Evolutionary conservation across 2,888 invertebrate species (phyloP).

Genomic region (Yponomeuta malinellus): DNA sequence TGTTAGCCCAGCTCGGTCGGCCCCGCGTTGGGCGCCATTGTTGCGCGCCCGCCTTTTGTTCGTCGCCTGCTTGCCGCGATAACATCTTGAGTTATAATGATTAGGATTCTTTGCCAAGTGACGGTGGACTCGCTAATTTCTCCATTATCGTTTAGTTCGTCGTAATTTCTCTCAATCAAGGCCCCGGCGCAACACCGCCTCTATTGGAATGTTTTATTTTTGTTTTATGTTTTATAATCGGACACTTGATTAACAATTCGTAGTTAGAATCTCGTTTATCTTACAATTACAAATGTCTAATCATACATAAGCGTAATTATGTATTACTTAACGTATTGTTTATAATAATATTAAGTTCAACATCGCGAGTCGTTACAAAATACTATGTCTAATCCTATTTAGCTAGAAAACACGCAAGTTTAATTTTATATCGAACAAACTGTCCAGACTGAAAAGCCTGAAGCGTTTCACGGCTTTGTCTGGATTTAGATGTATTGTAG

Average conservation of each 20-base stretch:
- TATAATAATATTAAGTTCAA: too few species aligned
- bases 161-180: constrained; percentile 14
- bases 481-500: neutral
- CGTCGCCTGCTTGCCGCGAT: constrained; percentile 66
- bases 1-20: constrained; percentile 62
- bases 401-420: neutral
- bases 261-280: too few species aligned
- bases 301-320: too few species aligned
- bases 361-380: too few species aligned
- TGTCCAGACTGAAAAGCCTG: neutral
- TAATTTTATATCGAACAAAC: neutral
- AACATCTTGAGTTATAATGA: constrained; percentile 75
- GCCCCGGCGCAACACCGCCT: neutral
- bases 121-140: constrained; percentile 65
- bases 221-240: too few species aligned
- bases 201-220: neutral
- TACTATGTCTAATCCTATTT: too few species aligned
- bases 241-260: too few species aligned
- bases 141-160: constrained; percentile 52
- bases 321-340: neutral
- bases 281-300: too few species aligned
- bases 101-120: constrained; percentile 73
- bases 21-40: constrained; percentile 66
- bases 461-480: neutral
- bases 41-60: constrained; percentile 70